A percentile compares a stretch with the other conserved stretches of the same genome.
Evolutionary conservation across 2,113 vertebrate genomes (phyloP).

Genomic region (Cacatua alba): DNA sequence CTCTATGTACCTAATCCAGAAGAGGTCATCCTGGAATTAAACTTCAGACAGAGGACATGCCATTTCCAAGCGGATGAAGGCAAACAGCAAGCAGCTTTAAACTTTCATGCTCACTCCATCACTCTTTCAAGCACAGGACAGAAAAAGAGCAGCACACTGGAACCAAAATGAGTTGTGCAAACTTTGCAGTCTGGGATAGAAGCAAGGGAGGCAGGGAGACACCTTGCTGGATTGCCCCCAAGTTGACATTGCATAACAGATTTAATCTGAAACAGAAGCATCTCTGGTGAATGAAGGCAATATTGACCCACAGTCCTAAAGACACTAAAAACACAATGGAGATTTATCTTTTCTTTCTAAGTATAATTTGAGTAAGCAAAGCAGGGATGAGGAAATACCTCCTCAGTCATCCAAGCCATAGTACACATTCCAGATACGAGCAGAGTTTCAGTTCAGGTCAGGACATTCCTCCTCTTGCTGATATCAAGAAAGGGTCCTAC

Average conservation of each 20-base stretch:
- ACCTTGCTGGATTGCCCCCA: neutral
- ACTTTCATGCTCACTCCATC: neutral
- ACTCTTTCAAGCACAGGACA: neutral
- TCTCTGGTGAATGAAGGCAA: neutral
- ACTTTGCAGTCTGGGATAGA: neutral
- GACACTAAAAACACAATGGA: neutral
- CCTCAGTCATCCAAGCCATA: neutral
- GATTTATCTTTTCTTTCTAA: neutral
- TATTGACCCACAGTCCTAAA: neutral
- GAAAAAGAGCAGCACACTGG: neutral
- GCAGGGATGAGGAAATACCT: neutral
- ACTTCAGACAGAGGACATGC: neutral
- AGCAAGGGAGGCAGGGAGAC: neutral
- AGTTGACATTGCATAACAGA: neutral
- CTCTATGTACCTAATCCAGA: neutral
- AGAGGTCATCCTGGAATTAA: neutral
- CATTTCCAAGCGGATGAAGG: neutral
- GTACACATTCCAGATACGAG: neutral
- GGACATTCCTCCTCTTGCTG: neutral
- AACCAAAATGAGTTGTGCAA: neutral
- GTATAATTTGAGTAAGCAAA: neutral
- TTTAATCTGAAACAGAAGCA: neutral
- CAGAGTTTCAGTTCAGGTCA: neutral
- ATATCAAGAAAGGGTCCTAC: accelerated
- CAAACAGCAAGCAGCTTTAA: neutral